Conservation (phyloP, 2,113 vertebrate genomes). For the Malurus cyaneus region DNA sequence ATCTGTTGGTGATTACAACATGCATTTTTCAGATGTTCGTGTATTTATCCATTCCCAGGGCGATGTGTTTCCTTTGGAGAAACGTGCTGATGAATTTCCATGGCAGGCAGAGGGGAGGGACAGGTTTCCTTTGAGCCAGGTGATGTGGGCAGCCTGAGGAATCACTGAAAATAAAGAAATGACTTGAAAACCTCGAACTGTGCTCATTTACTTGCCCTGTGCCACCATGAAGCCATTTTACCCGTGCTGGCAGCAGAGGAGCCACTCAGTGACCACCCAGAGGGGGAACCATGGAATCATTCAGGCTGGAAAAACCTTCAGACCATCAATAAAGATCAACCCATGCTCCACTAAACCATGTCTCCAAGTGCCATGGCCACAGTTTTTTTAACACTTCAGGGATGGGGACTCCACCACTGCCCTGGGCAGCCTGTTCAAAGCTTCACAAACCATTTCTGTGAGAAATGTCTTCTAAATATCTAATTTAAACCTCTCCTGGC, state of each 20-base stretch:
- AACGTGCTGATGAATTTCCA: not conserved
- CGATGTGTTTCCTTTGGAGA: not conserved
- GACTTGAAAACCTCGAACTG: not conserved
- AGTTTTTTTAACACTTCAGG: not conserved
- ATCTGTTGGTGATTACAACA: not conserved
- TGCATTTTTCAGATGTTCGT: not conserved
- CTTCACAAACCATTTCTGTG: not conserved
- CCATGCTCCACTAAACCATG: not conserved
- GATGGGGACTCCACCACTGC: too few species aligned
- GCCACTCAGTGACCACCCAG: accelerated
- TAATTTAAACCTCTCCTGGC: not conserved
- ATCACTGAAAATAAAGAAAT: not conserved
- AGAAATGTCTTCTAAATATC: not conserved
- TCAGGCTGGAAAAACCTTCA: not conserved
- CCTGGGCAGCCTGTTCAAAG: not conserved
- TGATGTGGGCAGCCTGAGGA: not conserved
- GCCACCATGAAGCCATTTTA: accelerated
- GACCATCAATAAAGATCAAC: not conserved
- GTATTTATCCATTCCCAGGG: not conserved
- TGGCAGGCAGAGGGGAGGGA: not conserved
- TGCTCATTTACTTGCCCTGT: not conserved
- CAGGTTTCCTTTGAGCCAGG: not conserved
- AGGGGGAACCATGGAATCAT: not conserved
- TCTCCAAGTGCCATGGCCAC: not conserved
- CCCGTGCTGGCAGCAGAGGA: not conserved